Evolutionary conservation across 2,888 invertebrate genomes (phyloP).

Genomic region (Penaeus monodon): DNA sequence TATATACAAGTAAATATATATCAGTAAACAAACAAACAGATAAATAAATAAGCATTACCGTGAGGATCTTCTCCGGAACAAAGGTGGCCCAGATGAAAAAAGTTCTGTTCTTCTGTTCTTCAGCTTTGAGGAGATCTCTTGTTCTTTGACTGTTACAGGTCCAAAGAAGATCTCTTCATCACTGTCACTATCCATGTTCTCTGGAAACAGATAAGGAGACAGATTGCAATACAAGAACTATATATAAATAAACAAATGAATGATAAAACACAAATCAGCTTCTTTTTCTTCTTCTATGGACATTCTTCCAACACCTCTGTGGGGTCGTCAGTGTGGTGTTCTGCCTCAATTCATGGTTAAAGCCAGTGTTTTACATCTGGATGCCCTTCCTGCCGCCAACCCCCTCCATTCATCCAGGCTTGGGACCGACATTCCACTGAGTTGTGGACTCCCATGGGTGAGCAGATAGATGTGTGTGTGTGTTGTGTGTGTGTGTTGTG

Average conservation of each 20-base stretch:
- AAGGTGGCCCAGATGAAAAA: not conserved
- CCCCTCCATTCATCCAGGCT: no score
- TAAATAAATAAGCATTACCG: slow-evolving; percentile 16
- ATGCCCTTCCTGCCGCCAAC: no score
- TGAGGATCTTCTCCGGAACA: slow-evolving; percentile 16
- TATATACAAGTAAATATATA: not conserved
- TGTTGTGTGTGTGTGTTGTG: no score
- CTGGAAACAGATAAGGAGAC: slow-evolving; percentile 26
- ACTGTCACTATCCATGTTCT: slow-evolving; percentile 15
- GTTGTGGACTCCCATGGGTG: no score
- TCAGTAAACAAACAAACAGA: not conserved
- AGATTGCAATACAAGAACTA: slow-evolving; percentile 15
- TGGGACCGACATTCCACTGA: no score
- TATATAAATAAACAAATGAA: not conserved
- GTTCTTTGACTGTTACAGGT: slow-evolving; percentile 35
- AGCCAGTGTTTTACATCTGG: no score
- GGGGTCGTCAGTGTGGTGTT: no score
- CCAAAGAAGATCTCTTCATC: slow-evolving; percentile 54
- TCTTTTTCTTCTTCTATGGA: no score
- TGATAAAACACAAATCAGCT: no score
- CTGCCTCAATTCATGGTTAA: no score
- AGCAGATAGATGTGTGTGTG: no score
- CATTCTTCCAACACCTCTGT: no score
- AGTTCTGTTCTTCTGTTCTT: slow-evolving; percentile 35
- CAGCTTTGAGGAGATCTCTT: slow-evolving; percentile 15